Conservation (phyloP, 1,140 invertebrate genomes). For the Drosophila sp. region DNA sequence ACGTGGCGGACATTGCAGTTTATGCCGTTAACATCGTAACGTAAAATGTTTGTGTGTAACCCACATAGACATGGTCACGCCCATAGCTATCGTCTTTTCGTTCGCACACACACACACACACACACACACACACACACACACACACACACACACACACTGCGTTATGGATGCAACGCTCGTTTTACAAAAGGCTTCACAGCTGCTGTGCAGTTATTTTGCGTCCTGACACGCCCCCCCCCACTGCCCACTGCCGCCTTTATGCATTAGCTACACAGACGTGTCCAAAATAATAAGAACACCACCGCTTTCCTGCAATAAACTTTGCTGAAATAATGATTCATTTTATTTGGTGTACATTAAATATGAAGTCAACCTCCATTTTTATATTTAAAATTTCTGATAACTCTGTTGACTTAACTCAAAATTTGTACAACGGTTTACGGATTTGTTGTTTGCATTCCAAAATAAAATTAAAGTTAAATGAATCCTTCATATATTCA, state of each 20-base stretch:
- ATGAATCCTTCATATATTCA: too few species aligned
- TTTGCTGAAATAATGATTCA: too few species aligned
- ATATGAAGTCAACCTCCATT: too few species aligned
- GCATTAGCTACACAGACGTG: conserved; percentile 16
- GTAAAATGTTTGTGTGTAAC: conserved; percentile 51
- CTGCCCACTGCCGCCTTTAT: conserved; percentile 36
- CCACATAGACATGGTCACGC: conserved; percentile 42
- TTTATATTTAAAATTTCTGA: too few species aligned
- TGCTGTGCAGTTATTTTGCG: conserved; percentile 50
- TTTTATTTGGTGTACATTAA: too few species aligned
- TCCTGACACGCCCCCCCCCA: conserved; percentile 40
- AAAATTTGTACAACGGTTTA: too few species aligned
- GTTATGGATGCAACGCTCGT: conserved; percentile 18
- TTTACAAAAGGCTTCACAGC: conserved; percentile 35
- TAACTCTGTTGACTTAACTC: too few species aligned
- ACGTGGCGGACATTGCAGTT: conserved; percentile 49
- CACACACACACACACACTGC: neutral
- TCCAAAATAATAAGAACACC: too few species aligned
- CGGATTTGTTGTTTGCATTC: too few species aligned
- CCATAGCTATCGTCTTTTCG: conserved; percentile 12
- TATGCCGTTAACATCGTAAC: conserved; percentile 66
- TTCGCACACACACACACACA: conserved; percentile 26
- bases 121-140: conserved; percentile 2
- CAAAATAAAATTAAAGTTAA: too few species aligned
- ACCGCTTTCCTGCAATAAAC: too few species aligned